phyloP scores from a whole-genome alignment of 2,888 invertebrate genomes.

The Idaea dimidiata region DNA sequence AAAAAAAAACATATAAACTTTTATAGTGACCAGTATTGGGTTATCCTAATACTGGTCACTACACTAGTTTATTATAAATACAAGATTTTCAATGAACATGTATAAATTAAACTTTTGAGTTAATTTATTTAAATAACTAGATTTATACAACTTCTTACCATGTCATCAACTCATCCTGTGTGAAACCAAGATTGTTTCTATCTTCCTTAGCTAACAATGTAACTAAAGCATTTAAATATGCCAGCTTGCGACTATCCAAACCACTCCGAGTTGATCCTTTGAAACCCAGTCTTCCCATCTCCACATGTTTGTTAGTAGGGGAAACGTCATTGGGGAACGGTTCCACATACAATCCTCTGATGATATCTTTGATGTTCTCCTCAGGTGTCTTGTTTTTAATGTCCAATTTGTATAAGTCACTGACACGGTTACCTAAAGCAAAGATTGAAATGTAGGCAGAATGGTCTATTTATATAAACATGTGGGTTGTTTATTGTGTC shows the following conservation, averaged over 20 bases:
- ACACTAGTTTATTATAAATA: too few relatives aligned
- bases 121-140: conserved; percentile 1
- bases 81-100: neutral
- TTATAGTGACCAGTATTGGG: too few relatives aligned
- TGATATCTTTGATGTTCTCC: conserved; percentile 84
- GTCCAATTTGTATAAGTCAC: conserved; percentile 84
- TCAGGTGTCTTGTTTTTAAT: conserved; percentile 79
- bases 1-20: too few relatives aligned
- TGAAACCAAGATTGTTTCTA: conserved; percentile 84
- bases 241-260: conserved; percentile 89
- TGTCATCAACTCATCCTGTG: conserved; percentile 87
- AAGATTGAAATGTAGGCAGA: conserved; percentile 1
- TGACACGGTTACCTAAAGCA: conserved; percentile 76
- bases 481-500: conserved; percentile 12
- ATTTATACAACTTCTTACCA: conserved; percentile 45
- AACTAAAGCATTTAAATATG: conserved; percentile 93
- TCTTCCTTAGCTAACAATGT: conserved; percentile 86
- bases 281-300: conserved; percentile 77
- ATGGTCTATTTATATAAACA: conserved; percentile 6
- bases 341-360: conserved; percentile 80
- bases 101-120: neutral
- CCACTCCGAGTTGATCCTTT: conserved; percentile 82
- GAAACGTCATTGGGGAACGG: conserved; percentile 66
- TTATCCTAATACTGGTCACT: too few relatives aligned
- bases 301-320: conserved; percentile 61